A percentile compares a stretch with the other conserved stretches of the same genome.
phyloP scores from a whole-genome alignment of 2,113 vertebrate genomes.

The Ahaetulla prasina region DNA sequence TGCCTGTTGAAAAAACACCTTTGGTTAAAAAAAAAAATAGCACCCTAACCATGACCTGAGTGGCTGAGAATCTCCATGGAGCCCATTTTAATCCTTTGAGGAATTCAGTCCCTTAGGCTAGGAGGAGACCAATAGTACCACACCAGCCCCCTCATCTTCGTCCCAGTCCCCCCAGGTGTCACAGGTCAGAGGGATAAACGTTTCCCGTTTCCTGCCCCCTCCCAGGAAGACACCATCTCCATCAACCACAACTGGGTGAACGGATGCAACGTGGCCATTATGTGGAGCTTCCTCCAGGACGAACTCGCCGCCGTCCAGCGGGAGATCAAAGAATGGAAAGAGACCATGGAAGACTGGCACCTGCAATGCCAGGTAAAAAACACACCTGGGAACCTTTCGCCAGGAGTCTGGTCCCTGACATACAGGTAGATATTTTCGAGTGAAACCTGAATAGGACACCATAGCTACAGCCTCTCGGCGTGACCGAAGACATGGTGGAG shows the following conservation, averaged over 20 bases:
- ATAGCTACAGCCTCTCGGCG: neutral
- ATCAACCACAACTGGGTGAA: slow-evolving; percentile 98
- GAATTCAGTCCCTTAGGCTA: neutral
- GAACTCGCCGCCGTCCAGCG: slow-evolving; percentile 84
- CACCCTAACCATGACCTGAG: too few relatives aligned
- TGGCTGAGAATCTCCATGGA: too few relatives aligned
- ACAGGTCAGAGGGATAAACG: neutral
- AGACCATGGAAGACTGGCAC: slow-evolving; percentile 86
- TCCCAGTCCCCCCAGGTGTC: too few relatives aligned
- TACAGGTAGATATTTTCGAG: neutral
- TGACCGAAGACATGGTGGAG: neutral
- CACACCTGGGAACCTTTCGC: neutral
- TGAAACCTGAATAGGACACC: too few relatives aligned
- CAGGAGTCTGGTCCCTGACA: neutral
- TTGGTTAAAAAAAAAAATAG: too few relatives aligned
- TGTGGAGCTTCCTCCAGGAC: slow-evolving; percentile 92
- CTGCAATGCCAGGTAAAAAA: slow-evolving; percentile 89
- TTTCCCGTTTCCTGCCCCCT: neutral
- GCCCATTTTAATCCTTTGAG: neutral
- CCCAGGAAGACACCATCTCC: slow-evolving; percentile 95
- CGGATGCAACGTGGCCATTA: slow-evolving; percentile 86
- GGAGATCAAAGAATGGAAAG: slow-evolving; percentile 85
- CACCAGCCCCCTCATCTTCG: neutral
- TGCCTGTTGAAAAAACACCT: too few relatives aligned
- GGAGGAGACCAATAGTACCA: neutral